phyloP scores from a whole-genome alignment of 2,888 invertebrate species.

The Limnephilus lunatus region DNA sequence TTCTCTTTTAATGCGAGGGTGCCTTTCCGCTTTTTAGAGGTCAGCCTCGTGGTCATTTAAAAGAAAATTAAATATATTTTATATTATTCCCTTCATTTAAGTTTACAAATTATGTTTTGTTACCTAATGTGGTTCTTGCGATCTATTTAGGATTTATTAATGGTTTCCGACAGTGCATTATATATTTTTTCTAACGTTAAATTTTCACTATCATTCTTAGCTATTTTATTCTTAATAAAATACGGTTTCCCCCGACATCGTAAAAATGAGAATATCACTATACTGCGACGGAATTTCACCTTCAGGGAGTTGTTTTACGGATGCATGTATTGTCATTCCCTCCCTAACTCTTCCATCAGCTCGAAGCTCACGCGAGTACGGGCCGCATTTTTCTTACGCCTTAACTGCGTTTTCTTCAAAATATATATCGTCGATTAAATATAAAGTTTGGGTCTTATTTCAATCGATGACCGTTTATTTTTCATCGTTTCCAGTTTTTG shows the following conservation, averaged over 20 bases:
- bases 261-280: neutral
- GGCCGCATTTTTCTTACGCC: conserved; percentile 33
- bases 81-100: no score
- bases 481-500: conserved; percentile 16
- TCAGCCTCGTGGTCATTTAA: no score
- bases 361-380: conserved; percentile 10
- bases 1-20: no score
- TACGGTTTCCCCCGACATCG: neutral
- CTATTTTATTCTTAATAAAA: neutral
- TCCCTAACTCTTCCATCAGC: neutral
- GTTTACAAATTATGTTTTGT: no score
- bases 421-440: conserved; percentile 6
- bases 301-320: neutral
- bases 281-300: neutral
- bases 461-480: conserved; percentile 26
- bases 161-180: no score
- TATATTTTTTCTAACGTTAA: no score
- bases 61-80: no score
- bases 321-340: neutral
- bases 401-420: conserved; percentile 18
- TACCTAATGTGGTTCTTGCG: no score
- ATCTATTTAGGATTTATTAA: no score
- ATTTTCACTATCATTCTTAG: neutral
- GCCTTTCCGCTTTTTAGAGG: no score
- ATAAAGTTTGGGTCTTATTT: conserved; percentile 26